These are phyloP conservation scores for Scolanthus callimorphus DNA, from an alignment of 92 coral and sea anemone species.

Conservation along the genomic window DNA sequence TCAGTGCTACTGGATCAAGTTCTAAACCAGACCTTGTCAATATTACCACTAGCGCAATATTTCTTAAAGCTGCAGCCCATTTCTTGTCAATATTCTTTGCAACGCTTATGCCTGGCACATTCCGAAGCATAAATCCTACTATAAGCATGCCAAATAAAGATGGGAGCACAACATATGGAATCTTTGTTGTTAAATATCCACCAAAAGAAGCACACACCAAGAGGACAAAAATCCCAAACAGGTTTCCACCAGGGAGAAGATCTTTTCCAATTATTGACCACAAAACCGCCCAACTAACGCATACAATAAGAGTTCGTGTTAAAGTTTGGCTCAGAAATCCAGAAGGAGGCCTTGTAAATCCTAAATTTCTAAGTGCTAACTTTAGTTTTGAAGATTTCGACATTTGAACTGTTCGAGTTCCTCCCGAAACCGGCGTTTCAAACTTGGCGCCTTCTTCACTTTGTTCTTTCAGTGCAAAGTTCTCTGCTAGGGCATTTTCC, in stretches of 20 bases:
- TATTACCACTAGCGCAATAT: conserved; percentile 86
- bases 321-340: conserved; percentile 50
- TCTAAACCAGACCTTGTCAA: conserved; percentile 90
- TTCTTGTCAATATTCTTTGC: conserved; percentile 75
- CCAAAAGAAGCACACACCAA: conserved; percentile 80
- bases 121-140: conserved; percentile 84
- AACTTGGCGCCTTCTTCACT: too few relatives aligned
- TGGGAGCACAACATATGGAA: conserved; percentile 65
- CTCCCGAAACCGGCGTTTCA: too few relatives aligned
- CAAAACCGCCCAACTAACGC: conserved; percentile 56
- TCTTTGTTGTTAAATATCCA: conserved; percentile 67
- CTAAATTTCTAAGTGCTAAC: too few relatives aligned
- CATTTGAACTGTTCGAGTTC: too few relatives aligned
- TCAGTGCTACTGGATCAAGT: conserved; percentile 80
- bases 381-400: too few relatives aligned
- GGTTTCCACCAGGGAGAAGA: conserved; percentile 83
- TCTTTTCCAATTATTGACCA: conserved; percentile 80
- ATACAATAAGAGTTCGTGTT: conserved; percentile 64
- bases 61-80: conserved; percentile 88
- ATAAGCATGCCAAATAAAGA: conserved; percentile 89
- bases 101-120: conserved; percentile 67
- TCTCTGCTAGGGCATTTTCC: too few relatives aligned
- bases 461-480: too few relatives aligned
- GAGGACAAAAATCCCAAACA: conserved; percentile 72
- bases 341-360: conserved; percentile 55